Conservation (phyloP, 1,140 invertebrate genomes). For the Scaptomyza graminum region DNA sequence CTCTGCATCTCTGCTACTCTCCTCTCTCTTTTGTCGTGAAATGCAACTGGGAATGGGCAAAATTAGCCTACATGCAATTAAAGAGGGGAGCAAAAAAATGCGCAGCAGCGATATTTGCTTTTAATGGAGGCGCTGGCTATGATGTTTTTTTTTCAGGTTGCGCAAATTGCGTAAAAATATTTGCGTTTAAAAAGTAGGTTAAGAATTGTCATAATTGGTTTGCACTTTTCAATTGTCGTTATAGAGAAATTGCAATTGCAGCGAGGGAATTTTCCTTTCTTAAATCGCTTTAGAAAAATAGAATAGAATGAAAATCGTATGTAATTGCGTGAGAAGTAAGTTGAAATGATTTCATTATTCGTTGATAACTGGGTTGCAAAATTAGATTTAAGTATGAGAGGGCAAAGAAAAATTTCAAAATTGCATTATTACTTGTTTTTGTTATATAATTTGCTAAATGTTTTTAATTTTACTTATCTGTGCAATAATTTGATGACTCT, state of each 20-base stretch:
- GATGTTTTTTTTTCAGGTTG: conserved; percentile 52
- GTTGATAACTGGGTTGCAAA: no score
- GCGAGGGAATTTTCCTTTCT: conserved; percentile 28
- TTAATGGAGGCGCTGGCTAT: conserved; percentile 47
- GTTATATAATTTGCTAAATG: no score
- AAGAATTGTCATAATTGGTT: conserved; percentile 76
- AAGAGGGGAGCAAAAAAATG: conserved; percentile 45
- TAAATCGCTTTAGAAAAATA: neutral
- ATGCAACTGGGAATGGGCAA: conserved; percentile 56
- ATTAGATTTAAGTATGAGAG: no score
- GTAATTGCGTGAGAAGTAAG: conserved; percentile 27
- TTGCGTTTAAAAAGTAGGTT: conserved; percentile 60
- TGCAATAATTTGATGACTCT: no score
- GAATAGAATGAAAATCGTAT: neutral
- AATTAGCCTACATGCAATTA: conserved; percentile 78
- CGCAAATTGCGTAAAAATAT: conserved; percentile 69
- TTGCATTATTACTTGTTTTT: no score
- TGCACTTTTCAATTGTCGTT: conserved; percentile 53
- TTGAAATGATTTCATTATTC: neutral
- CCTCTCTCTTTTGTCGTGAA: conserved; percentile 23
- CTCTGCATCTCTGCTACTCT: conserved; percentile 28
- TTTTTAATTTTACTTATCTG: no score
- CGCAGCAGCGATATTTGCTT: conserved; percentile 51
- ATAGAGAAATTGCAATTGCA: conserved; percentile 50
- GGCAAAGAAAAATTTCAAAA: no score